phyloP scores from a whole-genome alignment of 2,113 vertebrate species.

The Etia nguti region DNA sequence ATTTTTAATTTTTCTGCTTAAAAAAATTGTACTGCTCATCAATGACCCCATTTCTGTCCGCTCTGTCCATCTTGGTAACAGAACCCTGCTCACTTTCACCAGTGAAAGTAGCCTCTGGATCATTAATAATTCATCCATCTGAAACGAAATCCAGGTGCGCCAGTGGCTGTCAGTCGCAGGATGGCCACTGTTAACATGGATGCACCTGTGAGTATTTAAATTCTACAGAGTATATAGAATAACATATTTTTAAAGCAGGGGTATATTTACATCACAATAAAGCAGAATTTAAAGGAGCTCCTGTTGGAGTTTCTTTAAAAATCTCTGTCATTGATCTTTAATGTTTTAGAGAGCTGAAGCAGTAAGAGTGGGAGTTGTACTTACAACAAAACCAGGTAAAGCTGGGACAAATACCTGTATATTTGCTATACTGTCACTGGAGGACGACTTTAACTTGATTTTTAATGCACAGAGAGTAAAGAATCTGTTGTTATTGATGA shows the following conservation, averaged over 20 bases:
- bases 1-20: neutral
- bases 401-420: neutral
- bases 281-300: neutral
- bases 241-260: neutral
- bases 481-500: constrained; percentile 14
- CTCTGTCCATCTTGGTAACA: constrained; percentile 1
- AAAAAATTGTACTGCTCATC: neutral
- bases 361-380: constrained; percentile 48
- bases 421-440: neutral
- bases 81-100: neutral
- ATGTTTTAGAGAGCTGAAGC: neutral
- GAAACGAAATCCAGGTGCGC: constrained; percentile 41
- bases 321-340: neutral
- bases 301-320: neutral
- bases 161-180: neutral
- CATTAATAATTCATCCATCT: constrained; percentile 56
- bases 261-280: neutral
- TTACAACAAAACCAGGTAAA: constrained; percentile 36
- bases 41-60: neutral
- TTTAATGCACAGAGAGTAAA: neutral
- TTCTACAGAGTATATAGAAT: neutral
- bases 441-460: neutral
- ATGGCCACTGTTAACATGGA: constrained; percentile 20
- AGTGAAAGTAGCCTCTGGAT: constrained; percentile 41
- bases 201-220: constrained; percentile 46